phyloP scores from a whole-genome alignment of 2,113 vertebrate species.

The Lophotis ruficrista region DNA sequence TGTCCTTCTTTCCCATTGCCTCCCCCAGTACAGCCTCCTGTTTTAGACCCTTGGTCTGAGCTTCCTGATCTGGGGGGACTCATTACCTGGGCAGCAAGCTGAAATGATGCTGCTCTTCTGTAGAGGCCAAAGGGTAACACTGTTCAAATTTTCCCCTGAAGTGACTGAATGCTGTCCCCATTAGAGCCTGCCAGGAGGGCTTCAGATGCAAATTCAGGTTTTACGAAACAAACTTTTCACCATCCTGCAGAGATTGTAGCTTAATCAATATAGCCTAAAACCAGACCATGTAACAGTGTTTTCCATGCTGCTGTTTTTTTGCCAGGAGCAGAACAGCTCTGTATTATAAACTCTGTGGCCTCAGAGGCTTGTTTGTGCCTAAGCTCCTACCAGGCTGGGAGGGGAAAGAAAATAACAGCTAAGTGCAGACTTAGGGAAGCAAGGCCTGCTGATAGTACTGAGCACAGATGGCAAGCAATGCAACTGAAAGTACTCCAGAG shows the following conservation, averaged over 20 bases:
- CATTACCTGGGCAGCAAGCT: neutral
- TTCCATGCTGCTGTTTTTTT: neutral
- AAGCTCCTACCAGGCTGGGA: neutral
- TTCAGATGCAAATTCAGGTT: neutral
- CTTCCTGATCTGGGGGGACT: neutral
- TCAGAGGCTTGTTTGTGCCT: neutral
- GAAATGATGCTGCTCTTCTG: neutral
- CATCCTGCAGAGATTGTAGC: neutral
- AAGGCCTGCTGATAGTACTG: neutral
- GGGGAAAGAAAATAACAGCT: neutral
- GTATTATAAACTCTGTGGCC: neutral
- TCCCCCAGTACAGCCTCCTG: neutral
- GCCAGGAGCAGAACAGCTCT: neutral
- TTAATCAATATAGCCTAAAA: neutral
- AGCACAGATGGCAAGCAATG: neutral
- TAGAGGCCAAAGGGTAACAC: neutral
- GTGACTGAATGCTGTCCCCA: neutral
- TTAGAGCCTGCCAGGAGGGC: neutral
- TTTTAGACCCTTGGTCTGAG: neutral
- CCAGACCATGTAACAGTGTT: neutral
- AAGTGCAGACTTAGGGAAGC: neutral
- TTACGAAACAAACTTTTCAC: accelerated
- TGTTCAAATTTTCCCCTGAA: neutral
- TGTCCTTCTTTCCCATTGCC: neutral
- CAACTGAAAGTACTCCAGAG: neutral